Base-by-base conservation (phyloP, 2,888 invertebrate species). In the Lypha dubia region DNA sequence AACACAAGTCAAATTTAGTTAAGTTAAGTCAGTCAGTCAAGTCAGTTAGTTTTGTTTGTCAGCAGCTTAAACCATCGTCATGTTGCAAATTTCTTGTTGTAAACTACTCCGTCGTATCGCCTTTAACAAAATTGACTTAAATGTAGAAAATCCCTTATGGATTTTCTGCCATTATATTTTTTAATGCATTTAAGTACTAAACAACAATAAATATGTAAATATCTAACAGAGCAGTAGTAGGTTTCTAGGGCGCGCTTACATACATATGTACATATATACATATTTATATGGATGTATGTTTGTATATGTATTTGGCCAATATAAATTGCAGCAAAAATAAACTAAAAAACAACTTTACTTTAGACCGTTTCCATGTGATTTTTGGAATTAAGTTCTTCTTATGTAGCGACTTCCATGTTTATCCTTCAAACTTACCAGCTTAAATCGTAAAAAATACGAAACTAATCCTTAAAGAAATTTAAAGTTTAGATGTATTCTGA, bases 171-270 rank as follows among this genome's bases (percentile, higher is more conserved):
- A 68, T 62, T 62, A 74, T 63, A 53, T 67, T 63, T 71, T 63
- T 46, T 71, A 79, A 75, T 79, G 60, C 65, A 75, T 20, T 65
- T 44, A 49, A 62, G 17, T 60, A 20, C 32, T 49, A 7, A 62
- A 22, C 41, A 62, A 13, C 60, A 41, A 22, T 9, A 62, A 24
- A 20, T 35, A 9, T 51, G 44, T 41, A 58, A 67, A 71, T 60
- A 67, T 22, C 60, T 53, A 80, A 38, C 44, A 73, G 73, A 77
- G 71, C 67, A 84, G 22, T 80, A 17, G 84, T 80, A 17, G 84
- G 84, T 84, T 80, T 84, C 56, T 84, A 74, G 84, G 81, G 68
- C 84, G 62, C 68, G 62, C 62, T 77, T 74, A 15, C 35, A 56
- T 67, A 67, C 73, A 68, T 46, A 38, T 58, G 5, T n/a, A n/a